phyloP scores from a whole-genome alignment of 1,140 invertebrate genomes.

The Apis florea region DNA sequence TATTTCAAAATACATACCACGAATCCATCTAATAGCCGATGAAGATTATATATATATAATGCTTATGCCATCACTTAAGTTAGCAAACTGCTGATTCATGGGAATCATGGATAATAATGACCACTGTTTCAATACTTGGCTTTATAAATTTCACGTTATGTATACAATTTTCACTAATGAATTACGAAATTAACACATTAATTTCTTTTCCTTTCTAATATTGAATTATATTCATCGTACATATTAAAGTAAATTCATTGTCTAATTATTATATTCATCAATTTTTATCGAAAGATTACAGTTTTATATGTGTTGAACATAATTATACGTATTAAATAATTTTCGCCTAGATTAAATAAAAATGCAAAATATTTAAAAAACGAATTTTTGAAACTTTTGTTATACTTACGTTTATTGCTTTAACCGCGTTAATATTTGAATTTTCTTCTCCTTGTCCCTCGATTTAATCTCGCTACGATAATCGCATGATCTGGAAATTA shows the following conservation, averaged over 20 bases:
- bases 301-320: too few species aligned
- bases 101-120: slow-evolving; percentile 4
- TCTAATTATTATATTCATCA: too few species aligned
- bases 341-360: background rate
- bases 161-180: background rate
- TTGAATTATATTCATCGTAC: too few species aligned
- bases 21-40: background rate
- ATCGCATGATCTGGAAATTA: slow-evolving; percentile 30
- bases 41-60: background rate
- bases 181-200: too few species aligned
- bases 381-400: background rate
- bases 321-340: too few species aligned
- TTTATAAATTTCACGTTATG: background rate
- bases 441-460: slow-evolving; percentile 26
- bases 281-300: too few species aligned
- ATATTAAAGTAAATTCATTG: too few species aligned
- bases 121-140: background rate
- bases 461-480: slow-evolving; percentile 11
- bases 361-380: too few species aligned
- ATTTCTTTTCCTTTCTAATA: too few species aligned
- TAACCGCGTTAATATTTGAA: slow-evolving; percentile 1
- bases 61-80: slow-evolving; percentile 5
- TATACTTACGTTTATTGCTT: slow-evolving; percentile 20
- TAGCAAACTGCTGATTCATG: background rate
- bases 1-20: background rate